Evolutionary conservation across 2,113 vertebrate genomes (phyloP).

Genomic region (Pyrgilauda ruficollis): DNA sequence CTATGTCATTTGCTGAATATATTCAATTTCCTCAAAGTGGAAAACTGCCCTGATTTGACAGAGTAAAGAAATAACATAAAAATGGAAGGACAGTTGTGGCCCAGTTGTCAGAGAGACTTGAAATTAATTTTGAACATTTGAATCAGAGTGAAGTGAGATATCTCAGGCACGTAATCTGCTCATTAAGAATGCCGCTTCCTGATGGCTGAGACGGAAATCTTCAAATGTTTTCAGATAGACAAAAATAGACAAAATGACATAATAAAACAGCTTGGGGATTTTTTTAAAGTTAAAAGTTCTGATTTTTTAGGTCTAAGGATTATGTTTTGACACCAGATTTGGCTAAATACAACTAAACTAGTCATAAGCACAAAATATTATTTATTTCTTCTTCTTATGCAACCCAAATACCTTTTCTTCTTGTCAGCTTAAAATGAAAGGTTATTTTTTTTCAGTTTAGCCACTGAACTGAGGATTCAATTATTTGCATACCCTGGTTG

Average conservation of each 20-base stretch:
- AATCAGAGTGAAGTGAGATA: conserved; percentile 4
- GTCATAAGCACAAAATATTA: background rate
- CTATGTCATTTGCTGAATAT: background rate
- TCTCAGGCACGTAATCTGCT: conserved; percentile 2
- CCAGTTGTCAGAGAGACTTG: conserved; percentile 1
- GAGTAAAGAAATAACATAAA: conserved; percentile 5
- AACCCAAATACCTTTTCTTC: background rate
- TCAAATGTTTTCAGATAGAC: background rate
- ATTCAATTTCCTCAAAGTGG: background rate
- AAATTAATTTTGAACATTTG: background rate
- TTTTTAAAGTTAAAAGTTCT: background rate
- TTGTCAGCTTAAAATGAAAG: conserved; percentile 18
- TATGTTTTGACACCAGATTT: background rate
- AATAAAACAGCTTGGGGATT: background rate
- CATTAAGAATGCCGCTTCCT: conserved; percentile 2
- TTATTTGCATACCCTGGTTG: conserved; percentile 38
- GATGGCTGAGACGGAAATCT: background rate
- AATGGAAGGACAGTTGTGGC: conserved; percentile 13
- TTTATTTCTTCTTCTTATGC: background rate
- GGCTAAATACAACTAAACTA: background rate
- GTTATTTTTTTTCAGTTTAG: conserved; percentile 23
- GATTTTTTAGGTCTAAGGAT: background rate
- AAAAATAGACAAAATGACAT: background rate
- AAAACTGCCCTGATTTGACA: conserved; percentile 3
- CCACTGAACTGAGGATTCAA: conserved; percentile 8